Base-by-base conservation (phyloP, 2,888 invertebrate species). In the Caenorhabditis panamensis region DNA sequence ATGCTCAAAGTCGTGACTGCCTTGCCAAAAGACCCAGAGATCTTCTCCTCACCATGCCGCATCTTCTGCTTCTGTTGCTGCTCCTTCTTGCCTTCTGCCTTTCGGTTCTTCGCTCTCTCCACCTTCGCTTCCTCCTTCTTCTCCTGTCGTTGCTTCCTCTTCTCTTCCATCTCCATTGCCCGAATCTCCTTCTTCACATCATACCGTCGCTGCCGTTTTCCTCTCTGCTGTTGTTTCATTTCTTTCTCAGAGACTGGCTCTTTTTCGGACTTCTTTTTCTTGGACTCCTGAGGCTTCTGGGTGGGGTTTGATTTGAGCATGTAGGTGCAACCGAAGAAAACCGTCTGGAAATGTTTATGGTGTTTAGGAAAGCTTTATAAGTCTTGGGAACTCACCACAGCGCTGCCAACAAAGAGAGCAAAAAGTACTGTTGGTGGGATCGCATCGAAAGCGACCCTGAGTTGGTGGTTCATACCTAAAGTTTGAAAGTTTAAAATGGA, bases 151-250 rank as follows among this genome's bases (percentile, higher is more conserved):
- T 13, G 24, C 9, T 63, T n/a, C 22, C 58, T 47, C 51, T 49
- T 63, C 51, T 73, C 72, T 22, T 73, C 72, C 44, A 44, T 56
- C 28, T 72, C 71, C 71, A 64, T 58, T 4, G 64, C 64, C 9
- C 47, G 36, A 16, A 73, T 73, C 11, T 73, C 73, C 37, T 73
- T 73, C 28, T 66, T 64, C 18, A 28, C 56, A 16, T 41, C 13
- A 37, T 66, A 66, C 36, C 73, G 36, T n/a, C 66, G 16, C 44
- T 73, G 64, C 9, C 73, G 26, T 53, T 66, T 64, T 3, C 51
- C 51, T 41, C 41, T 59, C 36, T 22, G 36, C 11, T 8, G n/a
- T n/a, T n/a, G n/a, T n/a, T n/a, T n/a, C n/a, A n/a, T n/a, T n/a
- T n/a, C n/a, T n/a, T n/a, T n/a, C n/a, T n/a, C n/a, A n/a, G n/a